phyloP scores from a whole-genome alignment of 2,797 vertebrate genomes.

The Phataginus tricuspis region DNA sequence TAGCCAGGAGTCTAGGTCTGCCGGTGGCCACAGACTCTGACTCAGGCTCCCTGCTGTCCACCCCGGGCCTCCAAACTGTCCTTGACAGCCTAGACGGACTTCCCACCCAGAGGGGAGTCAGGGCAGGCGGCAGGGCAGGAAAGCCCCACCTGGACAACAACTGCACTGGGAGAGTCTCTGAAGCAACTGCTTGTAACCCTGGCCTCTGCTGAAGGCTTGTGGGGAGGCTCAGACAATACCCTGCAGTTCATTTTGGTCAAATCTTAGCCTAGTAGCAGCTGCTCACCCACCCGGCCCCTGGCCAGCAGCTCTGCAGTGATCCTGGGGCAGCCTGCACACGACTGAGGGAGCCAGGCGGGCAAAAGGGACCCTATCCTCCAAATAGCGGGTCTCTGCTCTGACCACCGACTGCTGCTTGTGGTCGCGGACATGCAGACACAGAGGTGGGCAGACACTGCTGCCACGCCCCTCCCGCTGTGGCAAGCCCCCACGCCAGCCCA shows the following conservation, averaged over 20 bases:
- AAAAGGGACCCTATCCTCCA: neutral
- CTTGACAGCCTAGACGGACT: neutral
- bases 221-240: fast-evolving
- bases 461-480: neutral
- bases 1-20: neutral
- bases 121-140: neutral
- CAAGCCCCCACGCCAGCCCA: too few species aligned
- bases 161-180: fast-evolving
- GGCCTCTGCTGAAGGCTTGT: neutral
- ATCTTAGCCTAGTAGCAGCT: too few species aligned
- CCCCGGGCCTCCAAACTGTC: neutral
- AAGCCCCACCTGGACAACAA: neutral
- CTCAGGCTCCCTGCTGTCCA: neutral
- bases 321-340: too few species aligned
- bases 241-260: fast-evolving
- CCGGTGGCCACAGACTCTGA: neutral
- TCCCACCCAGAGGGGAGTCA: neutral
- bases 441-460: too few species aligned
- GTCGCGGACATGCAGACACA: too few species aligned
- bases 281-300: fast-evolving
- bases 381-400: neutral
- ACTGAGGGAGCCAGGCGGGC: neutral
- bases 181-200: neutral
- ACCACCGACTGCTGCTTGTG: fast-evolving
- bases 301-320: neutral